Base-by-base conservation (phyloP, 2,113 vertebrate species). In the Prolemur simus region DNA sequence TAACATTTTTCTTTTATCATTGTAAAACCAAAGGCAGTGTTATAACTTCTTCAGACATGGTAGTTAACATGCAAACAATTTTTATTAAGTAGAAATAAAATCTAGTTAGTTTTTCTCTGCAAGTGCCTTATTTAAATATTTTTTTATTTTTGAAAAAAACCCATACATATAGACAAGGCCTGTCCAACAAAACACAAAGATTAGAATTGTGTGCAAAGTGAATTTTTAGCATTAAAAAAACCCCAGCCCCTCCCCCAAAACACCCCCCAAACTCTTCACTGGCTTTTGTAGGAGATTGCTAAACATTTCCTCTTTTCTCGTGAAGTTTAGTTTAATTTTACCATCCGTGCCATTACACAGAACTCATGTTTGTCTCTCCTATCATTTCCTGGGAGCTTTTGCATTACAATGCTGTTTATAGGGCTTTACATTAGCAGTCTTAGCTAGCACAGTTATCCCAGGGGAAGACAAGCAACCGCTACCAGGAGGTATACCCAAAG, bases 341-440 rank as follows among this genome's bases (percentile, higher is more conserved):
- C 6, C 34, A 9, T 23, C 15, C 0, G 29, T 1, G 13, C 18
- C 1, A 10, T 1, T 0, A 14, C 18, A 20, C 7, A 69, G 47
- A 37, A 60, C 27, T 25, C 60, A 3, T 0, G 6, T 3, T 13
- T 37, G 17, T 3, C 21, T 32, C 3, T 2, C 47, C 18, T 4
- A 23, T 52, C 74, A 1, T 1, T 8, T 32, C 7, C 10, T 1
- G 6, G 56, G 20, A 34, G 74, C 47, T 27, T n/a, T 37, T 60
- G 32, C 9, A 7, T 5, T 4, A 13, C 18, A 29, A 12, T 13
- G 9, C 8, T 1, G 0, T 37, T 8, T 5, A 20, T 0, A 10
- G 17, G 23, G 32, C 25, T 37, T 20, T 7, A 11, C 8, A 42
- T 13, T 7, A 37, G 42, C 42, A 12, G n/a, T 1, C 0, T 54